Evolutionary conservation across 2,797 vertebrate genomes (phyloP).

Genomic region (Peromyscus eremicus): DNA sequence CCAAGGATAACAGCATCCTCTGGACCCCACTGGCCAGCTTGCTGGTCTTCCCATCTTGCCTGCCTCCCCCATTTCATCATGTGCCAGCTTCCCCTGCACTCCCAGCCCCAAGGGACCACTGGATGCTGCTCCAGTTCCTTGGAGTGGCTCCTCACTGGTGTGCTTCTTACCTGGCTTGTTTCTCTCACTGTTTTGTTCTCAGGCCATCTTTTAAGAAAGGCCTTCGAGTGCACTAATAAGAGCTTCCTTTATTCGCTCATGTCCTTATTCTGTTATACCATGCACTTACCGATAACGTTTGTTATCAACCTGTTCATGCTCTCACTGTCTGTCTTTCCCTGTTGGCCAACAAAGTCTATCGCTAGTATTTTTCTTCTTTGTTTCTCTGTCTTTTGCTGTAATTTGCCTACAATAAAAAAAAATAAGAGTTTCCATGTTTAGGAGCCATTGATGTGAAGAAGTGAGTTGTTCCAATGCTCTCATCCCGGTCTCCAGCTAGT

Average conservation of each 20-base stretch:
- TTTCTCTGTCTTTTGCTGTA: neutral
- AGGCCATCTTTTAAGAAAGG: neutral
- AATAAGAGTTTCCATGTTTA: neutral
- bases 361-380: neutral
- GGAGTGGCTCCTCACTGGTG: neutral
- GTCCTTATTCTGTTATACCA: neutral
- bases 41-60: neutral
- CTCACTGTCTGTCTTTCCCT: neutral
- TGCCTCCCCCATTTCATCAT: neutral
- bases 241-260: neutral
- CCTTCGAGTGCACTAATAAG: neutral
- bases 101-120: neutral
- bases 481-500: neutral
- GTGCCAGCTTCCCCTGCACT: neutral
- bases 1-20: conserved; percentile 5
- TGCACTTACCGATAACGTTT: neutral
- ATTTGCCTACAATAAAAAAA: conserved; percentile 9
- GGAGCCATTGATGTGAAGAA: neutral
- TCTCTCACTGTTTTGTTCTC: neutral
- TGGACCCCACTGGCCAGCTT: neutral
- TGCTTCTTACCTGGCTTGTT: neutral
- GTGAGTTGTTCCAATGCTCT: neutral
- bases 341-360: neutral
- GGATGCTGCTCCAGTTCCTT: neutral
- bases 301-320: neutral